A percentile compares a stretch with the other conserved stretches of the same genome.
Conservation (phyloP, 2,888 invertebrate species). For the Nemapogon koenigi region DNA sequence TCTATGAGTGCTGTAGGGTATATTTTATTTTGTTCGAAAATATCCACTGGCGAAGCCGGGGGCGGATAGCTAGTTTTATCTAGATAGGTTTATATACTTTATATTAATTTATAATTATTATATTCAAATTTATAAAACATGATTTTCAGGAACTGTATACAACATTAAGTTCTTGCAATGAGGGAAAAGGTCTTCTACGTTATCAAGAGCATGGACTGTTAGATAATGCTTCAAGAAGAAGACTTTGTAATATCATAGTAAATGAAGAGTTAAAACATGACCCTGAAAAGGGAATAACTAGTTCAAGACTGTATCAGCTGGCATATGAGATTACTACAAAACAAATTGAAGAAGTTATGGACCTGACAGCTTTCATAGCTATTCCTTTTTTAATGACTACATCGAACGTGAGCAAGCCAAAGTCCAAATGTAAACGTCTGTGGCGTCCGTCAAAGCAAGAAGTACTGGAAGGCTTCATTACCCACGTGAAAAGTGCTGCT, state of each 20-base stretch:
- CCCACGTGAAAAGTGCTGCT: neutral
- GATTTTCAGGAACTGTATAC: neutral
- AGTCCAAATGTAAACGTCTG: neutral
- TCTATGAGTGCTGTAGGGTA: no score
- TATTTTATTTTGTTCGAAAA: no score
- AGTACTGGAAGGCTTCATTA: neutral
- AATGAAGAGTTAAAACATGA: neutral
- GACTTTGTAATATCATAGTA: constrained; percentile 4
- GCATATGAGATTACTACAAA: constrained; percentile 6
- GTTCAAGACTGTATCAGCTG: neutral
- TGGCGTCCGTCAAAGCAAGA: constrained; percentile 1
- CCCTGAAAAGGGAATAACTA: neutral
- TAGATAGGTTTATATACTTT: no score
- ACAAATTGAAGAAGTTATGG: neutral
- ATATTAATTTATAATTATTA: no score
- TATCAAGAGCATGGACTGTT: neutral
- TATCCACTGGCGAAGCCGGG: no score
- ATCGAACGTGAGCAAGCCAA: neutral
- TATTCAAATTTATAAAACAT: no score
- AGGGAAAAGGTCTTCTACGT: neutral
- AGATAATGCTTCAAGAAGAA: neutral
- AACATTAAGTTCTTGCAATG: neutral
- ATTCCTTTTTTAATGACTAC: neutral
- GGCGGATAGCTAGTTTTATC: no score
- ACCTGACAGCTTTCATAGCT: neutral